Conservation (phyloP, 2,113 vertebrate species). For the Pardalotus punctatus region DNA sequence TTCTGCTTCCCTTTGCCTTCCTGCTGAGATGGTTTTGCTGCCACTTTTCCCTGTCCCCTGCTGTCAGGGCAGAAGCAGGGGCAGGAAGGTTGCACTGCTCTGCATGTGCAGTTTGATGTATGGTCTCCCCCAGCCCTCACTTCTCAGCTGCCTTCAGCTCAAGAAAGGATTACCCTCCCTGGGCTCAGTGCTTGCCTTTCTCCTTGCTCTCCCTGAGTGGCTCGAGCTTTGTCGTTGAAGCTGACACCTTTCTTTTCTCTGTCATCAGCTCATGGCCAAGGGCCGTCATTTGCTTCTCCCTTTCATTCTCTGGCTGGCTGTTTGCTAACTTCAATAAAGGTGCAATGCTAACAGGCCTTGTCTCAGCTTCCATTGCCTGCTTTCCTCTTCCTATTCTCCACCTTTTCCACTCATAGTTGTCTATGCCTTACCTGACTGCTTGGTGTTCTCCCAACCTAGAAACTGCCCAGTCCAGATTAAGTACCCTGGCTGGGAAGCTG, state of each 20-base stretch:
- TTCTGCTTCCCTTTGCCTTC: background rate
- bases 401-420: background rate
- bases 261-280: background rate
- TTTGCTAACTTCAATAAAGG: background rate
- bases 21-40: background rate
- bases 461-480: accelerated
- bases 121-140: accelerated
- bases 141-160: background rate
- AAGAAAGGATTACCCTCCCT: background rate
- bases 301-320: background rate
- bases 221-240: background rate
- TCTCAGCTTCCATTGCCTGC: background rate
- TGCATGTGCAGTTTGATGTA: background rate
- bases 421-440: background rate
- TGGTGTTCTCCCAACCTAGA: background rate
- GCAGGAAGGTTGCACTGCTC: background rate
- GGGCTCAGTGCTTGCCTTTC: background rate
- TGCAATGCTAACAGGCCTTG: background rate
- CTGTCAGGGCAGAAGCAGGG: background rate
- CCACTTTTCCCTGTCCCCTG: background rate
- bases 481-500: background rate
- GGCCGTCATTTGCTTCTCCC: accelerated
- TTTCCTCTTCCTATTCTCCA: background rate
- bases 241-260: background rate
- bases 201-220: accelerated